phyloP scores from a whole-genome alignment of 2,797 vertebrate genomes.

The Dipus sagitta region DNA sequence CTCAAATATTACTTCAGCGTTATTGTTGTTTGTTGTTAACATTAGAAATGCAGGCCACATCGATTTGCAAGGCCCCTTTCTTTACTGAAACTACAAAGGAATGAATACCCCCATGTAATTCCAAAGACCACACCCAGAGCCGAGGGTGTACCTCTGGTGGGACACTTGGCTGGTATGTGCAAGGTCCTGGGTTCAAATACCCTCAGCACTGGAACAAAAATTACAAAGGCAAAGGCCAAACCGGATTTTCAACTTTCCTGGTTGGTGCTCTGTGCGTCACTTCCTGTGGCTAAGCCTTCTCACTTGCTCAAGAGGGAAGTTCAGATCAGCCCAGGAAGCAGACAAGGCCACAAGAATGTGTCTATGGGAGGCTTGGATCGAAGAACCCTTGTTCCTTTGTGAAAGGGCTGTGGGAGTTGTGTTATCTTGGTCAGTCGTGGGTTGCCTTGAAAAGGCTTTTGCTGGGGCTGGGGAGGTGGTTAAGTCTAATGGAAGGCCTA shows the following conservation, averaged over 20 bases:
- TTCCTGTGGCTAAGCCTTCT: not conserved
- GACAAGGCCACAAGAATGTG: not conserved
- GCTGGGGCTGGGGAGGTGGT: too few species aligned
- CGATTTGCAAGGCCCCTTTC: not conserved
- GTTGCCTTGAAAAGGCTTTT: not conserved
- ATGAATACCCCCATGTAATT: not conserved
- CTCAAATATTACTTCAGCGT: not conserved
- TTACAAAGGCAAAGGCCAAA: not conserved
- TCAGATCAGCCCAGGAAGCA: fast-evolving
- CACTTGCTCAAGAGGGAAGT: not conserved
- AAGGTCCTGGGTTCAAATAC: not conserved
- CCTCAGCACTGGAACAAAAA: too few species aligned
- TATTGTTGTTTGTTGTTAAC: not conserved
- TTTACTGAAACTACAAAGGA: not conserved
- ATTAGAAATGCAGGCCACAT: not conserved
- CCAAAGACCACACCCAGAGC: not conserved
- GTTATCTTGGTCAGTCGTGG: not conserved
- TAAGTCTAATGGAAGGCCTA: too few species aligned
- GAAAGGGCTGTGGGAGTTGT: not conserved
- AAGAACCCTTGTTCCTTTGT: not conserved
- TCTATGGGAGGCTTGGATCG: too few species aligned
- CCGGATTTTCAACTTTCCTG: not conserved
- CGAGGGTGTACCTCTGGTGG: not conserved
- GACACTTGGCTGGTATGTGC: too few species aligned
- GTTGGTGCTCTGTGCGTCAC: not conserved